Percentiles rank a stretch among this genome's conserved stretches.
These are phyloP conservation scores for Onychomys arenicola DNA, from an alignment of 2,797 vertebrate species.

Conservation along the genomic window DNA sequence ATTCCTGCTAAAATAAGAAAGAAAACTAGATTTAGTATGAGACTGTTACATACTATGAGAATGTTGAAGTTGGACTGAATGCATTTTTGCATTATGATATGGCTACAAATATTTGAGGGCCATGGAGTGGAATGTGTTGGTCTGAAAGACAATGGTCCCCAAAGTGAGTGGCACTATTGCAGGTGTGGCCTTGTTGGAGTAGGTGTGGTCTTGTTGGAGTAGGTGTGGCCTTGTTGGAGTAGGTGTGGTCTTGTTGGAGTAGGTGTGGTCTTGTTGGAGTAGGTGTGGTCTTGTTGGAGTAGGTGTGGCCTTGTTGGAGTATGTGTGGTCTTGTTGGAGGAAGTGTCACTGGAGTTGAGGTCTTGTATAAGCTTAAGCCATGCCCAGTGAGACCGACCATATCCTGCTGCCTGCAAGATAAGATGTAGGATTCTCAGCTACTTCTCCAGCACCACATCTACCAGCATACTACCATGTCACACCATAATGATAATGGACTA, in stretches of 20 bases:
- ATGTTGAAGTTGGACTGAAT: not conserved
- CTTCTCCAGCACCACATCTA: not conserved
- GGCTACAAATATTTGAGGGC: not conserved
- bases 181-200: too few species aligned
- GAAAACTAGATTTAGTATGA: not conserved
- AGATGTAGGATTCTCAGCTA: not conserved
- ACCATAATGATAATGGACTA: not conserved
- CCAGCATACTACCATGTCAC: not conserved
- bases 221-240: not conserved
- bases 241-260: not conserved
- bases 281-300: too few species aligned
- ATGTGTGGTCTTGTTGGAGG: not conserved
- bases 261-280: too few species aligned
- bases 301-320: too few species aligned
- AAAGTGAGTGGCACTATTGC: too few species aligned
- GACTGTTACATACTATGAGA: not conserved
- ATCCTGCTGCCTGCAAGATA: not conserved
- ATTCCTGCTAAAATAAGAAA: not conserved
- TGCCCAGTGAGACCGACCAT: not conserved
- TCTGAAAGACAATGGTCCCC: not conserved
- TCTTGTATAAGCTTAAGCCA: not conserved
- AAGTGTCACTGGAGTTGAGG: not conserved
- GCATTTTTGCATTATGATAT: not conserved
- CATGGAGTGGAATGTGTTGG: too few species aligned
- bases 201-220: not conserved